Evolutionary conservation across 2,797 vertebrate species (phyloP), one percentile per base, ranked within the genome.

Genomic region (Merluccius polli): DNA sequence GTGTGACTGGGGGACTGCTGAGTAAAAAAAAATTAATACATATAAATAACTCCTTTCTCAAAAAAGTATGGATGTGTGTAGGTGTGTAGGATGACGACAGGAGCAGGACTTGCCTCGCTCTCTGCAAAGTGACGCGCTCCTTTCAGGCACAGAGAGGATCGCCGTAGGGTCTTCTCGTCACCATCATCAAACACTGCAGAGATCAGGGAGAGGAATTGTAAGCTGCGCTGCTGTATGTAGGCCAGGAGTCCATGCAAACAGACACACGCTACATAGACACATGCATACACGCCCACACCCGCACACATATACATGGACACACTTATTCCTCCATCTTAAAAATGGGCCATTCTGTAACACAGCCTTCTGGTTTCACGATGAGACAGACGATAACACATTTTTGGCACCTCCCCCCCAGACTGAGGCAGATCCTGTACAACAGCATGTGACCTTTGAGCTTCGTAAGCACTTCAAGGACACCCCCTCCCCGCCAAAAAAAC

Each of bases 101-200:
- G 11, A 27, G 24, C 10, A 35, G 75, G 44, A 90, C 91, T 93
- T 72, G 81, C 94, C 93, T 95, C 94, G 79, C 94, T 95, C 87
- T 95, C 94, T 32, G 94, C 94, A 79, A 95, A 95, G 89, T 95
- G 94, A 16, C 94, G 93, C 0, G 93, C 93, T 89, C 94, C 94
- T 91, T 95, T 95, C 88, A 95, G 91, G 83, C 94, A 95, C 77
- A 95, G 92, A 74, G 94, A 95, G 15, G 94, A 95, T 32, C 94
- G 94, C 83, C 94, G 92, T 81, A 95, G 91, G 77, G 94, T 95
- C 87, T 94, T 95, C 88, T 95, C 94, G 77, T 95, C 94, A 0
- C 94, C 94, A 7, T 95, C 94, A 81, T 95, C 94, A 83, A 95
- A 95, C 87, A 95, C 94, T 95, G 91, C 74, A 32, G 81, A 80